Conservation (phyloP, 1,140 invertebrate genomes). For the Ostrea edulis region DNA sequence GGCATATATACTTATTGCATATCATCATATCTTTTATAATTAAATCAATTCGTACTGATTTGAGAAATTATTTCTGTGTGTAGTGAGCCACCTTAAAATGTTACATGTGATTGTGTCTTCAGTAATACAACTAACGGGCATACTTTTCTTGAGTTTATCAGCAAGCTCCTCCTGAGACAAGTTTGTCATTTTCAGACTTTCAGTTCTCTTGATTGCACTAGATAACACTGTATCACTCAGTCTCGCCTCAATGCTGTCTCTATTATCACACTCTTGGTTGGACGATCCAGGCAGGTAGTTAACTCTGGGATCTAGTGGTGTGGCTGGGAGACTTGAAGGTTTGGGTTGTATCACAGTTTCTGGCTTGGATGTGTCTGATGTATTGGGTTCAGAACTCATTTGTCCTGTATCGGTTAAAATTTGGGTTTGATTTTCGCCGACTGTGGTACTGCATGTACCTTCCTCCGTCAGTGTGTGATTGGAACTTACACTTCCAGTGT, state of each 20-base stretch:
- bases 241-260: not conserved
- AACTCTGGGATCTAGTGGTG: not conserved
- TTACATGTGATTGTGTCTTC: too few species aligned
- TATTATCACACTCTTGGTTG: not conserved
- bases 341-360: constrained; percentile 9
- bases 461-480: constrained; percentile 39
- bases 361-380: not conserved
- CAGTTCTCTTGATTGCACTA: constrained; percentile 25
- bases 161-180: not conserved
- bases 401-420: not conserved
- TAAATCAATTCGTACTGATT: too few species aligned
- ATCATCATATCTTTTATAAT: too few species aligned
- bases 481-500: constrained; percentile 8
- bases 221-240: constrained; percentile 2
- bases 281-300: not conserved
- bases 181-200: constrained; percentile 12
- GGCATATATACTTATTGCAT: too few species aligned
- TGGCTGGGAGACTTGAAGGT: not conserved
- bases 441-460: not conserved
- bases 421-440: not conserved
- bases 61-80: too few species aligned
- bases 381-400: not conserved
- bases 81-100: too few species aligned
- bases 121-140: too few species aligned
- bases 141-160: constrained; percentile 22